Evolutionary conservation across 1,140 invertebrate species (phyloP), one percentile per base, ranked within the genome.

Genomic region (Parapsyche elsis): DNA sequence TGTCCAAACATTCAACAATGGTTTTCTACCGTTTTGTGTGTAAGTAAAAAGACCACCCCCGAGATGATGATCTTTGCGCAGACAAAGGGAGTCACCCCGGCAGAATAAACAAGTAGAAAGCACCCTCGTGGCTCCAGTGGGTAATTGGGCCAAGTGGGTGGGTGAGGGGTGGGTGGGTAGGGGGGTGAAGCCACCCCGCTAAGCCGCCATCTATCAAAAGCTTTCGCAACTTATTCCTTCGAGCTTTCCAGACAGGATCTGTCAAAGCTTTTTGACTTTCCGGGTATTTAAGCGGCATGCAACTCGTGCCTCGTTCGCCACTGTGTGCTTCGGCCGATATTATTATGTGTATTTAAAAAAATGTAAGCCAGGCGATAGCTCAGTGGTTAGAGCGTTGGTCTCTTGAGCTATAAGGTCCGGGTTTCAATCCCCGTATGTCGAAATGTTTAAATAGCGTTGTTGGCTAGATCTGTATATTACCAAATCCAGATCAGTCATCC

Each of bases 171-270:
- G 30, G 30, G 1, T 1, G 19, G 19, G 0, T 38, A n/a, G n/a
- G n/a, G n/a, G n/a, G n/a, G n/a, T n/a, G n/a, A n/a, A n/a, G 9
- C 23, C 67, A 71, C 23, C 5, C 19, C 16, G 30, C 16, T 53
- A 67, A 71, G 64, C n/a, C 44, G 61, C 49, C 67, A 79, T 79
- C 70, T 79, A 74, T 74, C 70, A 74, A 71, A 79, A 45, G 76
- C 70, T 73, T 71, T 79, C 77, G 59, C 59, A 24, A 61, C 16
- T 79, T 76, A 64, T 64, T 59, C 76, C 21, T 45, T 78, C 30
- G 2, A 30, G 49, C 14, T 23, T 71, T 79, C 49, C 14, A 71
- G 67, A 30, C 12, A 19, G 57, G 70, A 71, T 79, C 44, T 71
- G 77, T 79, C 70, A 57, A 71, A 73, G 67, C 30, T 79, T 79